Evolutionary conservation across 2,113 vertebrate species (phyloP).

Genomic region (Paradoxurus hermaphroditus): DNA sequence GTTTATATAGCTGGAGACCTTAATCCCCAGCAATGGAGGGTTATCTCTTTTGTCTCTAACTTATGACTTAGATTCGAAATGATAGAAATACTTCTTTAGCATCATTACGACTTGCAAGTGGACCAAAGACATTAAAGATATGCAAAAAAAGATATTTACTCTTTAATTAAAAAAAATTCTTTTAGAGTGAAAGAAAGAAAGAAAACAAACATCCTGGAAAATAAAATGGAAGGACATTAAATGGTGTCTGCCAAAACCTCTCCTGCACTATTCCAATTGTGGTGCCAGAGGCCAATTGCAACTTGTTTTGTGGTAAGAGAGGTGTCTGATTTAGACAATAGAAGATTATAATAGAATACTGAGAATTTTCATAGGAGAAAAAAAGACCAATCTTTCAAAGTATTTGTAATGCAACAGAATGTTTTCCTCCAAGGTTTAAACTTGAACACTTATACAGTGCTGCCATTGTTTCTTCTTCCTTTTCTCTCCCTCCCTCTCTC

Average conservation of each 20-base stretch:
- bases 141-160: slow-evolving; percentile 16
- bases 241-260: slow-evolving; percentile 44
- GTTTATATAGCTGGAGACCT: neutral
- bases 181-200: slow-evolving; percentile 26
- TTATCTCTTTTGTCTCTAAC: neutral
- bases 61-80: slow-evolving; percentile 35
- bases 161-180: slow-evolving; percentile 44
- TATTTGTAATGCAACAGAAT: slow-evolving; percentile 27
- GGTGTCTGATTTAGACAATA: slow-evolving; percentile 62
- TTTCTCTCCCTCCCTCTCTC: neutral
- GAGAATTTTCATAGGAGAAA: slow-evolving; percentile 46
- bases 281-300: slow-evolving; percentile 71
- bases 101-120: slow-evolving; percentile 18
- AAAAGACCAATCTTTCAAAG: slow-evolving; percentile 23
- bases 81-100: neutral
- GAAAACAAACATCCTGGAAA: slow-evolving; percentile 42
- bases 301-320: slow-evolving; percentile 63
- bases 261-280: neutral
- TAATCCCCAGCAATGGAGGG: neutral
- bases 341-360: slow-evolving; percentile 57
- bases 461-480: neutral
- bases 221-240: slow-evolving; percentile 42
- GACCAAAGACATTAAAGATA: neutral
- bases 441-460: neutral
- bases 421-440: neutral